Percentiles rank a stretch among this genome's conserved stretches.
Conservation (phyloP, 2,797 vertebrate genomes). For the Takifugu ocellatus region DNA sequence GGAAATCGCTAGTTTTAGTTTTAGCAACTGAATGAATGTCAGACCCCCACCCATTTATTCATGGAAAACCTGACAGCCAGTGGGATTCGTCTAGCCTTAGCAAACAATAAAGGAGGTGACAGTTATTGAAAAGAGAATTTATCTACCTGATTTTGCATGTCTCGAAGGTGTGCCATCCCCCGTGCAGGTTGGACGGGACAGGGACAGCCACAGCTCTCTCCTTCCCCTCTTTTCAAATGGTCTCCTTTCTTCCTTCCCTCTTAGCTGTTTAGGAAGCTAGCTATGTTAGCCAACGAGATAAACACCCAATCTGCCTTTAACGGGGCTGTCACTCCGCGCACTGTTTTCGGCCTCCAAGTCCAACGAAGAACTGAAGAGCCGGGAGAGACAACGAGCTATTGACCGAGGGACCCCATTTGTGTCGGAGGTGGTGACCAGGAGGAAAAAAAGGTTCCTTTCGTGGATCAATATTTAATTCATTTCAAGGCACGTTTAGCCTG, state of each 20-base stretch:
- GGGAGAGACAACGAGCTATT: constrained; percentile 55
- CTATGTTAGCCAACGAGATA: constrained; percentile 67
- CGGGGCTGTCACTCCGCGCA: constrained; percentile 72
- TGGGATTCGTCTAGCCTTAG: constrained; percentile 39
- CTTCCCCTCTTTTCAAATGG: constrained; percentile 37
- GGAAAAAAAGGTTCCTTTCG: constrained; percentile 31
- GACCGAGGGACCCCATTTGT: constrained; percentile 65
- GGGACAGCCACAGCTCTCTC: constrained; percentile 46
- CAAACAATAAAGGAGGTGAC: constrained; percentile 54
- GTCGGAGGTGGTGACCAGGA: constrained; percentile 21
- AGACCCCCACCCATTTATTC: constrained; percentile 41
- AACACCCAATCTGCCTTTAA: constrained; percentile 70
- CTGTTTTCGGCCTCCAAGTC: constrained; percentile 72
- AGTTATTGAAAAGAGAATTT: constrained; percentile 38
- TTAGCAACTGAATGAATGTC: constrained; percentile 3
- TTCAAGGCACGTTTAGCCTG: constrained; percentile 61
- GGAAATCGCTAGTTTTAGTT: background rate
- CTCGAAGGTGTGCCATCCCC: constrained; percentile 79
- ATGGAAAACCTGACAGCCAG: constrained; percentile 31
- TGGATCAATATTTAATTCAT: constrained; percentile 70
- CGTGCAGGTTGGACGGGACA: constrained; percentile 44
- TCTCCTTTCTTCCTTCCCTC: constrained; percentile 48
- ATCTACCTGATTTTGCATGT: constrained; percentile 79
- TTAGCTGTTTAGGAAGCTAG: constrained; percentile 63
- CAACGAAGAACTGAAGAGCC: constrained; percentile 54